phyloP scores from a whole-genome alignment of 2,113 vertebrate genomes.

The Melanostigma gelatinosum region DNA sequence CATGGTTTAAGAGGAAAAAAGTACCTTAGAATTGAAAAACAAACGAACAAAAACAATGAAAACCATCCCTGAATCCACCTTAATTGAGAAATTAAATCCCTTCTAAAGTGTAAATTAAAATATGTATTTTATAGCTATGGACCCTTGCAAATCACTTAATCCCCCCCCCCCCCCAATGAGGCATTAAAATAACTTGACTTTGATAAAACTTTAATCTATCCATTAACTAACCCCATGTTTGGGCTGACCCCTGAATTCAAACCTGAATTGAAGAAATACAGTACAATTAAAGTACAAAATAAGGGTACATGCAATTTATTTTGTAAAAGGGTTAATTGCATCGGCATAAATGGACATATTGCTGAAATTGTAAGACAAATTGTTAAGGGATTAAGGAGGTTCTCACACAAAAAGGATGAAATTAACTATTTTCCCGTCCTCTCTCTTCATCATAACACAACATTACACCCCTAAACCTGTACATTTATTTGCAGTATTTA shows the following conservation, averaged over 20 bases:
- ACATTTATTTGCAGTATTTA: neutral
- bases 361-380: neutral
- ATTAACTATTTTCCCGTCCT: neutral
- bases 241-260: too few species aligned
- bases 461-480: neutral
- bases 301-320: neutral
- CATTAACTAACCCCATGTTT: too few species aligned
- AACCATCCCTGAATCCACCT: neutral
- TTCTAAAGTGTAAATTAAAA: neutral
- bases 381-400: neutral
- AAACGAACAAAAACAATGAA: neutral
- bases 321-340: neutral
- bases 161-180: too few species aligned
- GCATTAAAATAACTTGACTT: too few species aligned
- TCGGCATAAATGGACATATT: neutral
- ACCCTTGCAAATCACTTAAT: neutral
- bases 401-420: neutral
- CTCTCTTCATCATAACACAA: neutral
- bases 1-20: too few species aligned
- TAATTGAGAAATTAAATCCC: neutral
- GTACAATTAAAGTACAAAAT: too few species aligned
- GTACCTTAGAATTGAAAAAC: too few species aligned
- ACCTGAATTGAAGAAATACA: too few species aligned
- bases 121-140: neutral
- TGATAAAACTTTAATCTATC: too few species aligned